phyloP scores from a whole-genome alignment of 2,888 invertebrate genomes.

The Agrotis puta region DNA sequence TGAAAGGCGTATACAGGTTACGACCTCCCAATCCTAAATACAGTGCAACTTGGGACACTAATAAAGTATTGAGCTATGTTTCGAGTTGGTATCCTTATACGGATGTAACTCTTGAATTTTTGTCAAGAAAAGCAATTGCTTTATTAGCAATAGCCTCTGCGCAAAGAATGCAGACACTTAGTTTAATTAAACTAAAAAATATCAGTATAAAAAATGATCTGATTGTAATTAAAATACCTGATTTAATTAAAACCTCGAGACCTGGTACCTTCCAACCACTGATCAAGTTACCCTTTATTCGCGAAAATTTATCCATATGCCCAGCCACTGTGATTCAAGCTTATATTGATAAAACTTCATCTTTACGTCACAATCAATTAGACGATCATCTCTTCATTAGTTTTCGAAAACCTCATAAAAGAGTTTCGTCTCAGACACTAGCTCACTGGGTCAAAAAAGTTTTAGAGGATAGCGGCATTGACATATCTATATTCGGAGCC shows the following conservation, averaged over 20 bases:
- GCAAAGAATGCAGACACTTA: conserved; percentile 18
- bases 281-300: conserved; percentile 19
- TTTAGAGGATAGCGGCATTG: not conserved
- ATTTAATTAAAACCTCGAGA: conserved; percentile 50
- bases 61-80: conserved; percentile 11
- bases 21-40: conserved; percentile 54
- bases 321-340: conserved; percentile 6
- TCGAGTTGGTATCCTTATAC: conserved; percentile 2
- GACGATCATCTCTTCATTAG: conserved; percentile 17
- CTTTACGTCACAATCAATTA: conserved; percentile 2
- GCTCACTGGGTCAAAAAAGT: conserved; percentile 19
- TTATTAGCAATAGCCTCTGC: conserved; percentile 20
- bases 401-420: conserved; percentile 19
- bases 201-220: conserved; percentile 1
- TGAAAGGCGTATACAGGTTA: conserved; percentile 52
- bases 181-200: conserved; percentile 12
- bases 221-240: conserved; percentile 33
- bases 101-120: not conserved
- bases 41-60: conserved; percentile 44
- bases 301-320: conserved; percentile 10
- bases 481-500: not conserved
- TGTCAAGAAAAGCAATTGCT: conserved; percentile 11
- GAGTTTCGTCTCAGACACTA: conserved; percentile 9
- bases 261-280: conserved; percentile 24
- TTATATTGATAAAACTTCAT: conserved; percentile 10